Evolutionary conservation across 2,113 vertebrate genomes (phyloP).

Genomic region (Amblyornis subalaris): DNA sequence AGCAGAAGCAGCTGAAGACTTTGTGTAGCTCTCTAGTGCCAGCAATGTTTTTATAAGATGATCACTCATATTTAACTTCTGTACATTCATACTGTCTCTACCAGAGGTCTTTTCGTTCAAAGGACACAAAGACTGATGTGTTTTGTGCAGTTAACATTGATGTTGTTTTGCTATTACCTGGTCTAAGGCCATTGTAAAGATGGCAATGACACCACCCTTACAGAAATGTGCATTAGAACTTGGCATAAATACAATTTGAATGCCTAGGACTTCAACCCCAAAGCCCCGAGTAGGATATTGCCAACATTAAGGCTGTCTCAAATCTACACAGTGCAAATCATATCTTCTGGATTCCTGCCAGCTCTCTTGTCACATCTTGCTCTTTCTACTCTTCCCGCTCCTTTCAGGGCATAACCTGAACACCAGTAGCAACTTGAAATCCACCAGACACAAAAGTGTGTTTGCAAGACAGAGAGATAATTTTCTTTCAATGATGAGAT

Average conservation of each 20-base stretch:
- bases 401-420: slow-evolving; percentile 19
- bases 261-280: background rate
- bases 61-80: background rate
- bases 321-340: background rate
- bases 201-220: background rate
- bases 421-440: slow-evolving; percentile 37
- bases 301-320: background rate
- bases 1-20: background rate
- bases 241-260: background rate
- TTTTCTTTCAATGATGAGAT: slow-evolving; percentile 34
- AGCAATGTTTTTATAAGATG: background rate
- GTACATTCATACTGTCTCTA: background rate
- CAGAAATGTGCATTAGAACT: background rate
- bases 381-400: background rate
- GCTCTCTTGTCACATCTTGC: slow-evolving; percentile 15
- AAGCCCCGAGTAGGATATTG: background rate
- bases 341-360: slow-evolving; percentile 20
- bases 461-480: background rate
- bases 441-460: background rate
- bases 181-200: background rate
- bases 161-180: background rate
- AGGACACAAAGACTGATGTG: background rate
- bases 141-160: background rate
- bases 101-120: background rate
- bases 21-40: background rate